A percentile compares a stretch with the other conserved stretches of the same genome.
phyloP scores from a whole-genome alignment of 2,113 vertebrate genomes.

The Crotalus helleri region DNA sequence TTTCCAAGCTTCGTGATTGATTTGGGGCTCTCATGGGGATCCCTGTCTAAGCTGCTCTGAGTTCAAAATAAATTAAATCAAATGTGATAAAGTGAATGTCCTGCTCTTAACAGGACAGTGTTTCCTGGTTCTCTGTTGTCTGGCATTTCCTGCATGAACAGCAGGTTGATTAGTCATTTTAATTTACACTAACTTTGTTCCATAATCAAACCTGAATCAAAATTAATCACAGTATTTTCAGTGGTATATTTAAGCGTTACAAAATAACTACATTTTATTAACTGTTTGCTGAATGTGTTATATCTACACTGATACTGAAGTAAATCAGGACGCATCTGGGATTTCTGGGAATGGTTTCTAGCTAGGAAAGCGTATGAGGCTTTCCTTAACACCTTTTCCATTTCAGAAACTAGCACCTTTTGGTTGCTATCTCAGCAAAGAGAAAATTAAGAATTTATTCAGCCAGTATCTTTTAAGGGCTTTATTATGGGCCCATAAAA shows the following conservation, averaged over 20 bases:
- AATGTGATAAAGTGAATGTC: neutral
- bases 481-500: neutral
- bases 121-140: neutral
- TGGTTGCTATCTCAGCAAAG: no score
- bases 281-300: neutral
- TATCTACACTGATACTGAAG: neutral
- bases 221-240: neutral
- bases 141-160: no score
- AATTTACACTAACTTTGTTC: neutral
- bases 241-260: neutral
- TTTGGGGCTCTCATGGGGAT: neutral
- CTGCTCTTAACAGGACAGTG: neutral
- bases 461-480: neutral
- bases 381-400: neutral
- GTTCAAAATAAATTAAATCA: neutral
- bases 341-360: neutral
- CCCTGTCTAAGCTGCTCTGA: neutral
- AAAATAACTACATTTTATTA: neutral
- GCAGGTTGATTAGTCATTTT: neutral
- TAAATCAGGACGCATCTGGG: neutral
- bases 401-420: neutral
- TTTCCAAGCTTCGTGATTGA: neutral
- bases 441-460: neutral
- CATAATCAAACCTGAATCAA: neutral
- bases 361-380: neutral